phyloP scores from a whole-genome alignment of 1,140 invertebrate species.

The Chymomyza costata region DNA sequence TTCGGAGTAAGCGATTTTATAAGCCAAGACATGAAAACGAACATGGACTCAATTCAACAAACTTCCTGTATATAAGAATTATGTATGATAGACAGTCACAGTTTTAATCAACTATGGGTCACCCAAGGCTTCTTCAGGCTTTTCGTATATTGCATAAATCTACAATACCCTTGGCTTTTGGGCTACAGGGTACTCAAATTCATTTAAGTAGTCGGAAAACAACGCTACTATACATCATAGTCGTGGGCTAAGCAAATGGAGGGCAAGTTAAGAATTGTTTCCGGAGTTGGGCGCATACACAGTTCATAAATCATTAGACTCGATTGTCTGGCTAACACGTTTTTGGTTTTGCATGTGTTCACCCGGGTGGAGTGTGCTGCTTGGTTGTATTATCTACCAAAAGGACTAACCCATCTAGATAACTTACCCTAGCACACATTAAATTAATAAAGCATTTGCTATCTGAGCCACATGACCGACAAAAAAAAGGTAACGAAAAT shows the following conservation, averaged over 20 bases:
- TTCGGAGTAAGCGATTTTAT: too few relatives aligned
- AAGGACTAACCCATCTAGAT: neutral
- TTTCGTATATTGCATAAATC: too few relatives aligned
- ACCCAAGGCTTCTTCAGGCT: too few relatives aligned
- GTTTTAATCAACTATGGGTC: too few relatives aligned
- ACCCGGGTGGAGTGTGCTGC: neutral
- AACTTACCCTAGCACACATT: constrained; percentile 55
- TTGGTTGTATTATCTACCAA: neutral
- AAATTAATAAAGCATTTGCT: constrained; percentile 73
- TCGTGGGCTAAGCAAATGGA: constrained; percentile 5
- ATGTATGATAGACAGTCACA: too few relatives aligned
- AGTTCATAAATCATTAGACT: constrained; percentile 71
- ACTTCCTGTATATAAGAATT: too few relatives aligned
- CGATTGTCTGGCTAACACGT: constrained; percentile 68
- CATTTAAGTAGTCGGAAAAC: constrained; percentile 69
- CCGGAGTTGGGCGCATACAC: constrained; percentile 50
- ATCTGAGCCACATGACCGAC: constrained; percentile 27
- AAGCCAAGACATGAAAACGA: too few relatives aligned
- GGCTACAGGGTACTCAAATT: constrained; percentile 60
- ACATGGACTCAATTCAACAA: too few relatives aligned
- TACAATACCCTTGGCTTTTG: too few relatives aligned
- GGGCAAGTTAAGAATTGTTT: constrained; percentile 27
- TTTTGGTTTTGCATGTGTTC: constrained; percentile 27
- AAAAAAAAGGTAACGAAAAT: constrained; percentile 43
- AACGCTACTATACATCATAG: constrained; percentile 57